Base-by-base conservation (phyloP, 2,113 vertebrate genomes). In the Hippocampus comes region DNA sequence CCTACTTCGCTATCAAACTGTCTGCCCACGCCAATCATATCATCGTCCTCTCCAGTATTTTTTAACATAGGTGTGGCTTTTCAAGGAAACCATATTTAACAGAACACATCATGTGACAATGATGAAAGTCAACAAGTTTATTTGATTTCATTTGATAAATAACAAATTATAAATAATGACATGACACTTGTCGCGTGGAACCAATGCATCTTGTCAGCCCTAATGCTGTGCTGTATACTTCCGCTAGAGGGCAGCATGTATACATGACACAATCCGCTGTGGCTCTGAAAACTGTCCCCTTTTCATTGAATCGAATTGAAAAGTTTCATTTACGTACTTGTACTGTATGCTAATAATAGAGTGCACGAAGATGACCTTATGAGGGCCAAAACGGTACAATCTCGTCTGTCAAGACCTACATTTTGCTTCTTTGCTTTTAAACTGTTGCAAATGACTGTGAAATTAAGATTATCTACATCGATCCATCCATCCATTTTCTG, bases 181-280 rank as follows among this genome's bases (percentile, higher is more conserved):
- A 21, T 56, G 23, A 25, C n/a, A 14, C 11, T 60, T 60, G 25
- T 17, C 12, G 15, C 34, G 27, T 61, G 14, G 0, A 38, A 8
- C 18, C 27, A 38, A 14, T 15, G 57, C 17, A 9, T 34, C 5
- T 2, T 23, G 1, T 30, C n/a, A 18, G 9, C 2, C 1, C 4
- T 59, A 56, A 34, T 17, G 67, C 56, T 67, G 56, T 71, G 60
- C 60, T 20, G 1, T 1, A 21, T 60, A 11, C 64, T 12, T 74
- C 77, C 81, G 60, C 68, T 20, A 1, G 77, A 25, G 64, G 64
- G 73, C 73, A 74, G 67, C 46, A 67, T 4, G 3, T 42, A 38
- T 38, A 38, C 12, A 43, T 55, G 25, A 46, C 38, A 51, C 34
- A 38, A 49, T 5, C 12, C 27, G 3, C 12, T 42, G 18, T 46